phyloP scores from a whole-genome alignment of 2,888 invertebrate genomes.

The Saturnia pavonia region DNA sequence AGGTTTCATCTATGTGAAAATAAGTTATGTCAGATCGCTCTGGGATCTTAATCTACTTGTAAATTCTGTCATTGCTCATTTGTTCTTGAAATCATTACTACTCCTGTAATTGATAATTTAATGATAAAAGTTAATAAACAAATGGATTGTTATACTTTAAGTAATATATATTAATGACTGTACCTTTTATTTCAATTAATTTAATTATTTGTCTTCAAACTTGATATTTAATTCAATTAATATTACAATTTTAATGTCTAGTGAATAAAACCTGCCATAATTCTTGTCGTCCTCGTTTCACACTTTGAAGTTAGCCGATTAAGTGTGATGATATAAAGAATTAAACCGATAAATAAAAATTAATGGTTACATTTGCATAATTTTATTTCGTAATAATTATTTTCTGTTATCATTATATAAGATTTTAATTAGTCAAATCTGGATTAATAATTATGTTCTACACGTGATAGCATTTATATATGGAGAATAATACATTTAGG shows the following conservation, averaged over 20 bases:
- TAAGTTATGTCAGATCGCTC: too few species aligned
- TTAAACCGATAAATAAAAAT: not conserved
- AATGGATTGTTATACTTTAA: too few species aligned
- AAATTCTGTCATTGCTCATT: too few species aligned
- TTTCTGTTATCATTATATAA: not conserved
- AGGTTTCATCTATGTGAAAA: too few species aligned
- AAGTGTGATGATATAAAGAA: not conserved
- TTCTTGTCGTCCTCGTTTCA: not conserved
- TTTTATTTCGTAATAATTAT: not conserved
- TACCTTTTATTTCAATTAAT: not conserved
- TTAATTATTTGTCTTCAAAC: not conserved
- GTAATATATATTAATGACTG: too few species aligned
- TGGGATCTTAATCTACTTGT: too few species aligned
- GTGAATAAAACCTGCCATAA: not conserved
- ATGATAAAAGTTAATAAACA: too few species aligned
- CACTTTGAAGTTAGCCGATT: not conserved
- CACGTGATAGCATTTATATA: too few species aligned
- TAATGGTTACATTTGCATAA: not conserved
- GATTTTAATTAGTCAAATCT: not conserved
- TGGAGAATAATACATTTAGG: too few species aligned
- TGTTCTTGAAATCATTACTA: too few species aligned
- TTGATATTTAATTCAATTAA: not conserved
- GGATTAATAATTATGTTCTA: not conserved
- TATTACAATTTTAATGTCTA: not conserved
- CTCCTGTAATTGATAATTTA: too few species aligned